These are phyloP conservation scores for Ifrita kowaldi DNA, from an alignment of 2,113 vertebrate genomes.

Conservation along the genomic window DNA sequence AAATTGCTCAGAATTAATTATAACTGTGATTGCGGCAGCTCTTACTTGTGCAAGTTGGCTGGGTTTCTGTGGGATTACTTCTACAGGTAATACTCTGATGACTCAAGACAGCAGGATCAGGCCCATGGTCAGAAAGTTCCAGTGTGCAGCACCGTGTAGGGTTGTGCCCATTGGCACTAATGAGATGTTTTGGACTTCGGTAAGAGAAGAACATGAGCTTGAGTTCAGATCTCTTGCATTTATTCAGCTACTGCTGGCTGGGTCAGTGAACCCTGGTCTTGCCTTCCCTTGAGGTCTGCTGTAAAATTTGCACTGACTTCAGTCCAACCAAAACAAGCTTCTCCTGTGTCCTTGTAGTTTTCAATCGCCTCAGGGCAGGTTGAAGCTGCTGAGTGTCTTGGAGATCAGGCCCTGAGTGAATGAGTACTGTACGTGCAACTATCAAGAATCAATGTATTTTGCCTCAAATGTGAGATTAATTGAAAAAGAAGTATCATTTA, in stretches of 20 bases:
- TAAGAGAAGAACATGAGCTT: neutral
- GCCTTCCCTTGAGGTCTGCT: neutral
- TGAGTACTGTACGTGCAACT: neutral
- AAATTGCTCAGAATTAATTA: neutral
- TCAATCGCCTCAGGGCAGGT: neutral
- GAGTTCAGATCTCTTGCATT: neutral
- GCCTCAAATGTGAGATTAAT: neutral
- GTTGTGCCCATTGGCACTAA: neutral
- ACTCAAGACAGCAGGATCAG: neutral
- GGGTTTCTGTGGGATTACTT: neutral
- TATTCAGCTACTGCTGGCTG: neutral
- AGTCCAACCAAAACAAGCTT: neutral
- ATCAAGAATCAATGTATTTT: neutral
- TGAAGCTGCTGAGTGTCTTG: neutral
- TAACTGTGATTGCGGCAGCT: neutral
- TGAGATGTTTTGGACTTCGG: neutral
- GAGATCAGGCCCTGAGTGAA: neutral
- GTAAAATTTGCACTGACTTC: neutral
- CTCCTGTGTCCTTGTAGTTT: neutral
- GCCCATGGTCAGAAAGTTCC: neutral
- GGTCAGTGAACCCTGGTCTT: neutral
- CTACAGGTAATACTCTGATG: neutral
- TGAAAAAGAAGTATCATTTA: neutral
- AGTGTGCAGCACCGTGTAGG: rapidly evolving
- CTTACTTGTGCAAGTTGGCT: neutral